Evolutionary conservation across 2,888 invertebrate genomes (phyloP).

Genomic region (Sialis lutaria): DNA sequence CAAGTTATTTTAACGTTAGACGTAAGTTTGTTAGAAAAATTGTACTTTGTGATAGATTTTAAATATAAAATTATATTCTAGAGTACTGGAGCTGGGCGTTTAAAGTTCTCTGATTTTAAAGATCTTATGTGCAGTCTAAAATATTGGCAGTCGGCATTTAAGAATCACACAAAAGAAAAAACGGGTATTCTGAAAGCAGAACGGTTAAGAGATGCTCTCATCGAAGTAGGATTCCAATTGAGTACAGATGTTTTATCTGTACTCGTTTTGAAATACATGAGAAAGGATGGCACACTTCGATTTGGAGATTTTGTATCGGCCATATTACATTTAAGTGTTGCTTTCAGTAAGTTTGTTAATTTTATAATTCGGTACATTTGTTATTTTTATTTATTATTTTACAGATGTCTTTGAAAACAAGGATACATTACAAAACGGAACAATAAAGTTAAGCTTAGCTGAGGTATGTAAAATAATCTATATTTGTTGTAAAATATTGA

Average conservation of each 20-base stretch:
- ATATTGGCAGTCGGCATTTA: slow-evolving; percentile 80
- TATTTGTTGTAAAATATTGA: slow-evolving; percentile 1
- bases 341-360: slow-evolving; percentile 52
- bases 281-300: slow-evolving; percentile 79
- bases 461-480: slow-evolving; percentile 39
- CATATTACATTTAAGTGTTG: slow-evolving; percentile 71
- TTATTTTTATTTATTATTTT: slow-evolving; percentile 15
- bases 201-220: slow-evolving; percentile 62
- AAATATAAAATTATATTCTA: slow-evolving; percentile 17
- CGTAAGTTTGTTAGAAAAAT: slow-evolving; percentile 38
- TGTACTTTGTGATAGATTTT: slow-evolving; percentile 12
- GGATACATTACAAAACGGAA: slow-evolving; percentile 64
- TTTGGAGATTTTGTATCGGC: slow-evolving; percentile 87
- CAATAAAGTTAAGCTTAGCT: slow-evolving; percentile 60
- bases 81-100: slow-evolving; percentile 62
- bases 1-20: slow-evolving; percentile 80
- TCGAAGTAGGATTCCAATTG: slow-evolving; percentile 76
- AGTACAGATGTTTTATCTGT: slow-evolving; percentile 71
- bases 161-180: slow-evolving; percentile 78
- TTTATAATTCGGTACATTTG: not conserved
- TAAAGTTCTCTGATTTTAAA: slow-evolving; percentile 73
- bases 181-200: slow-evolving; percentile 80
- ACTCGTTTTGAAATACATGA: slow-evolving; percentile 71
- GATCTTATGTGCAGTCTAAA: slow-evolving; percentile 83
- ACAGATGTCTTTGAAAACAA: slow-evolving; percentile 56